Conservation (phyloP, 2,888 invertebrate genomes). For the Bembecia ichneumoniformis region DNA sequence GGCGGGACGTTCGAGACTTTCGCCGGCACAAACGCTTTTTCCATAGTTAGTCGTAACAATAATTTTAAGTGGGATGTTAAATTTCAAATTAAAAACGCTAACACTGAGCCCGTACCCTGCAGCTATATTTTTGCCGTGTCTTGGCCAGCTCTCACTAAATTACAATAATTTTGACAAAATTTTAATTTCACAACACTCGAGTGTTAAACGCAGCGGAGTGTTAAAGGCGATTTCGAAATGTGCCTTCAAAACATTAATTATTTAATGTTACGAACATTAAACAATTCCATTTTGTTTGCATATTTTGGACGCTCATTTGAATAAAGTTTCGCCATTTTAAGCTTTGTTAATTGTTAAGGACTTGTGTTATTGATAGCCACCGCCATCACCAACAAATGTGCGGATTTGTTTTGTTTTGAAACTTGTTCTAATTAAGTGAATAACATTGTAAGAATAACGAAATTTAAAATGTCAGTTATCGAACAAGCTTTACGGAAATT, state of each 20-base stretch:
- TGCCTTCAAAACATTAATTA: constrained; percentile 8
- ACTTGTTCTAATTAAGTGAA: background rate
- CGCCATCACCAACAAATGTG: background rate
- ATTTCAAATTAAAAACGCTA: background rate
- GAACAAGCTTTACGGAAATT: too few species aligned
- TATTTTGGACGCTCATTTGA: background rate
- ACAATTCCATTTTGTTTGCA: constrained; percentile 8
- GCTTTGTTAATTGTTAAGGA: background rate
- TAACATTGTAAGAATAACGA: background rate
- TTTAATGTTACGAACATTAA: constrained; percentile 5
- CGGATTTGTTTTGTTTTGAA: background rate
- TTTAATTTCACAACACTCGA: constrained; percentile 7
- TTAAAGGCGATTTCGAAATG: constrained; percentile 10
- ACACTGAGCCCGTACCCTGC: background rate
- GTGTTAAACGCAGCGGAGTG: constrained; percentile 11
- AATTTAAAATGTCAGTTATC: too few species aligned
- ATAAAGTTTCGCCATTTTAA: background rate
- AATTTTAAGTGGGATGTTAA: too few species aligned
- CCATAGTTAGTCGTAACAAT: too few species aligned
- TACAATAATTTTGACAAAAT: constrained; percentile 11
- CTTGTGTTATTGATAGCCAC: background rate
- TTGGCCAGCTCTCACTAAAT: constrained; percentile 4
- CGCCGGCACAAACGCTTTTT: too few species aligned
- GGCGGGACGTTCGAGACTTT: too few species aligned
- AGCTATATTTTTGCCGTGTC: background rate